Conservation (phyloP, 2,888 invertebrate species). For the Agrypnus murinus region DNA sequence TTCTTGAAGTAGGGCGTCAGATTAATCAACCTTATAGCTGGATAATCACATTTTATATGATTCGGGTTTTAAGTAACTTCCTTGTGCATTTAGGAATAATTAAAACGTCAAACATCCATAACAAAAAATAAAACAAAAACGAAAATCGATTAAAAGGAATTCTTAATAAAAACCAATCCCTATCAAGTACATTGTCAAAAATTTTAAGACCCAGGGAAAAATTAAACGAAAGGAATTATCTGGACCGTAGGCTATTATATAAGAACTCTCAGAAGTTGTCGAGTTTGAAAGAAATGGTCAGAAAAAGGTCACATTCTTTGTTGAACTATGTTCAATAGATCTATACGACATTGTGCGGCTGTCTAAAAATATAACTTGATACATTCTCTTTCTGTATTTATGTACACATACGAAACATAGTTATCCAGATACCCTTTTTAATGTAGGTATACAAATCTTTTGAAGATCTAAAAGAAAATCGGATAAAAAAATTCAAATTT, state of each 20-base stretch:
- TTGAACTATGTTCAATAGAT: constrained; percentile 20
- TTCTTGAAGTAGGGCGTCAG: too few relatives aligned
- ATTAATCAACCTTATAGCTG: too few relatives aligned
- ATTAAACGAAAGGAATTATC: constrained; percentile 2
- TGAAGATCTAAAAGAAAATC: neutral
- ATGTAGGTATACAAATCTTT: neutral
- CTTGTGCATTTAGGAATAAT: too few relatives aligned
- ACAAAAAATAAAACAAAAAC: too few relatives aligned
- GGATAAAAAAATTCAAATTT: neutral
- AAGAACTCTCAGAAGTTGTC: constrained; percentile 23
- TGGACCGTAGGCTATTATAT: constrained; percentile 4
- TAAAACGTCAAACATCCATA: too few relatives aligned
- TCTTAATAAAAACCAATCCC: too few relatives aligned
- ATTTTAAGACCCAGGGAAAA: too few relatives aligned
- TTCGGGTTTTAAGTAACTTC: too few relatives aligned
- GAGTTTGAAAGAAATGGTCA: constrained; percentile 24
- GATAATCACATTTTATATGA: too few relatives aligned
- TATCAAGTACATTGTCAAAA: too few relatives aligned
- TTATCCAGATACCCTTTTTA: neutral
- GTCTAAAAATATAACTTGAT: constrained; percentile 19
- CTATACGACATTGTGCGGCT: constrained; percentile 14
- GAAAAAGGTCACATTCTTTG: constrained; percentile 16
- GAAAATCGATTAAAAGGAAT: too few relatives aligned
- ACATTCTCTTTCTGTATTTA: neutral
- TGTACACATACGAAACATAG: neutral